These are phyloP conservation scores for Drosophila paracracens DNA, from an alignment of 2,888 invertebrate species.

Conservation along the genomic window DNA sequence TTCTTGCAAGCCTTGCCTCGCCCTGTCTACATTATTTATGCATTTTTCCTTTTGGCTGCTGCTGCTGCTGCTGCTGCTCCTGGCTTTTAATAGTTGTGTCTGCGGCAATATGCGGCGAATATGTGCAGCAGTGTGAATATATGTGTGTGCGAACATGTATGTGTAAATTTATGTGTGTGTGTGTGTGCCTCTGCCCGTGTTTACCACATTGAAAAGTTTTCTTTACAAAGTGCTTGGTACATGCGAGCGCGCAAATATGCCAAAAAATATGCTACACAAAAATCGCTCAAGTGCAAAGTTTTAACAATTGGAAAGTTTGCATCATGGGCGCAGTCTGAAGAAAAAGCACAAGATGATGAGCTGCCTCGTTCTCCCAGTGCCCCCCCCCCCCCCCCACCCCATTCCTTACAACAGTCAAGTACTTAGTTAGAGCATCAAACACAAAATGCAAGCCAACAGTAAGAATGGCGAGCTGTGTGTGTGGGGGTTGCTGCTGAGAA, in stretches of 20 bases:
- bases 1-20: conserved; percentile 41
- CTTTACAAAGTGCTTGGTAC: conserved; percentile 79
- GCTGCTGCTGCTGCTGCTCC: conserved; percentile 52
- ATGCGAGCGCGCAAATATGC: conserved; percentile 77
- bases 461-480: background rate
- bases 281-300: conserved; percentile 81
- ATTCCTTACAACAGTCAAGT: conserved; percentile 35
- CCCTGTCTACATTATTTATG: conserved; percentile 73
- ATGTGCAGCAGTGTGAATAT: conserved; percentile 31
- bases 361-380: conserved; percentile 1
- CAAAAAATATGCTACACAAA: conserved; percentile 81
- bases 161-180: conserved; percentile 23
- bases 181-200: conserved; percentile 45
- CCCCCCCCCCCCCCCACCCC: background rate
- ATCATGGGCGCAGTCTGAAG: conserved; percentile 64
- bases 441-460: conserved; percentile 55
- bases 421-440: conserved; percentile 65
- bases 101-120: conserved; percentile 47
- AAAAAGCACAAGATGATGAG: conserved; percentile 9
- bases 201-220: conserved; percentile 79
- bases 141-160: conserved; percentile 18
- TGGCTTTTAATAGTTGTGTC: conserved; percentile 74
- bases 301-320: conserved; percentile 80
- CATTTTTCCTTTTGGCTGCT: conserved; percentile 63
- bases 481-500: conserved; percentile 11